Evolutionary conservation across 2,797 vertebrate genomes (phyloP).

Genomic region (Darevskia nairensis): DNA sequence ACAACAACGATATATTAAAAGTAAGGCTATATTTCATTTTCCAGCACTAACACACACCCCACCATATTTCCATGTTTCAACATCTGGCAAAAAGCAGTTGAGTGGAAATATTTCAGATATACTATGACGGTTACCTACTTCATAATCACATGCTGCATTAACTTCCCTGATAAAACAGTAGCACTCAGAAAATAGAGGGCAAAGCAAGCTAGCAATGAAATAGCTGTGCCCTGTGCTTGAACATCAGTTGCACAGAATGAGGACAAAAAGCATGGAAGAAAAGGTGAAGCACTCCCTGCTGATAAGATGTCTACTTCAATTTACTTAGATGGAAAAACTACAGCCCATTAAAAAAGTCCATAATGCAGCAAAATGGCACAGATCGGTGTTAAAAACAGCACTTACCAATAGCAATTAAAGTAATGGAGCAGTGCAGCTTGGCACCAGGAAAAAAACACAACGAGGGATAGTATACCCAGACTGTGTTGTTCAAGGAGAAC

Average conservation of each 20-base stretch:
- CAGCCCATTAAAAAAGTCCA: neutral
- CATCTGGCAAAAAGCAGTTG: constrained; percentile 17
- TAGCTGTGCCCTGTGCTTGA: neutral
- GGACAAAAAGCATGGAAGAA: neutral
- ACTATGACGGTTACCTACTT: constrained; percentile 25
- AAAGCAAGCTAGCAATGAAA: constrained; percentile 30
- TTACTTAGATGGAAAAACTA: constrained; percentile 21
- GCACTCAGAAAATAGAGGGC: constrained; percentile 47
- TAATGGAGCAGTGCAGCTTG: neutral
- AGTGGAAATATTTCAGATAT: constrained; percentile 49
- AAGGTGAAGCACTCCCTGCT: constrained; percentile 12
- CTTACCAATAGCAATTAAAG: constrained; percentile 32
- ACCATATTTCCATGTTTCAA: neutral
- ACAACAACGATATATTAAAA: neutral
- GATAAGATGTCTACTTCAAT: constrained; percentile 9
- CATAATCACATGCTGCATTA: constrained; percentile 51
- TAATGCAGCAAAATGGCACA: constrained; percentile 5
- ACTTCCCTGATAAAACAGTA: constrained; percentile 35
- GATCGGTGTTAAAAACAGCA: neutral
- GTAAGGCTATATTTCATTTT: neutral
- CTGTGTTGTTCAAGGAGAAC: neutral
- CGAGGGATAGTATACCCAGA: constrained; percentile 10
- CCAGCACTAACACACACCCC: too few relatives aligned
- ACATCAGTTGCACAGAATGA: constrained; percentile 29
- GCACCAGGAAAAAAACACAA: neutral